These are phyloP conservation scores for Cercopithecus petaurista DNA, from an alignment of 2,797 vertebrate species.

Conservation along the genomic window DNA sequence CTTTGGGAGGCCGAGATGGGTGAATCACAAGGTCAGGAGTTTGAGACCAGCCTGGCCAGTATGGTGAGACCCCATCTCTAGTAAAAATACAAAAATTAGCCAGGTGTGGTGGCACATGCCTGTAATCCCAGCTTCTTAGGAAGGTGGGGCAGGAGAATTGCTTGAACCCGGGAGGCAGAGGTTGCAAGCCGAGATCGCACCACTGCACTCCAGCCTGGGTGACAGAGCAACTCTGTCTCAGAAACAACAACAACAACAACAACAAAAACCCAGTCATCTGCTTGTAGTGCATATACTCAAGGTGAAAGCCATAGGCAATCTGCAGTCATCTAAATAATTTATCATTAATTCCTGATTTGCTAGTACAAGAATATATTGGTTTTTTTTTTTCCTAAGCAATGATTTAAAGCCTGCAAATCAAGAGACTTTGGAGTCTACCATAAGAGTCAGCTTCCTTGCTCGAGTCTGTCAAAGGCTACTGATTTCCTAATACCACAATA, in stretches of 20 bases:
- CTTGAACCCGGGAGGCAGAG: not conserved
- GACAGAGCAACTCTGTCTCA: too few species aligned
- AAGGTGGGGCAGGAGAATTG: not conserved
- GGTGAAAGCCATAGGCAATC: constrained; percentile 18
- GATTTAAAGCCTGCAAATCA: not conserved
- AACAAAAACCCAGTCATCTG: not conserved
- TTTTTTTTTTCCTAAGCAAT: constrained; percentile 16
- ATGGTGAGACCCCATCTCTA: not conserved
- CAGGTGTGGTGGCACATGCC: not conserved
- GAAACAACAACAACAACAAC: too few species aligned
- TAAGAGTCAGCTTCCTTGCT: not conserved
- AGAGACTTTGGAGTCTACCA: not conserved
- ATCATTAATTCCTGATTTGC: constrained; percentile 38
- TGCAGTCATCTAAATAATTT: constrained; percentile 54
- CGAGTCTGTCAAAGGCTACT: constrained; percentile 6
- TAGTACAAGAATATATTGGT: not conserved
- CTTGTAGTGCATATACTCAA: not conserved
- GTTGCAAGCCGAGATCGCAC: not conserved
- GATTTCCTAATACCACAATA: not conserved
- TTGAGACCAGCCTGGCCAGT: not conserved
- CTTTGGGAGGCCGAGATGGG: not conserved
- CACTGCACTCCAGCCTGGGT: too few species aligned
- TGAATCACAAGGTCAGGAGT: not conserved
- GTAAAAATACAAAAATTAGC: not conserved
- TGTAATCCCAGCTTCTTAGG: not conserved